Conservation (phyloP, 2,113 vertebrate species). For the Myxocyprinus asiaticus region DNA sequence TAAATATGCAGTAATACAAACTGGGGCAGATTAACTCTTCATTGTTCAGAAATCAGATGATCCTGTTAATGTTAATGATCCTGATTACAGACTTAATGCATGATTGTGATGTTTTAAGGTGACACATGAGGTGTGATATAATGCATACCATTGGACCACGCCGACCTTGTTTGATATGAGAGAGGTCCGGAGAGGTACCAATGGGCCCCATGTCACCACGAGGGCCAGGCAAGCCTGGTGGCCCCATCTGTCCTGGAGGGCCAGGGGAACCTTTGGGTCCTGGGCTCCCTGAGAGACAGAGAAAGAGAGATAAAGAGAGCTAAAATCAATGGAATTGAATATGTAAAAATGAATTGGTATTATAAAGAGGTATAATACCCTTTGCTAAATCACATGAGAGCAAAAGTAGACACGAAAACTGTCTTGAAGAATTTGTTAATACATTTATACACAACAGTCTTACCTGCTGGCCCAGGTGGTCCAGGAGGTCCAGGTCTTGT, state of each 20-base stretch:
- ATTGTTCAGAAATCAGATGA: too few relatives aligned
- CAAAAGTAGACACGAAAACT: too few relatives aligned
- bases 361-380: too few relatives aligned
- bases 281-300: constrained; percentile 76
- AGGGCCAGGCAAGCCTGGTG: constrained; percentile 85
- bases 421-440: too few relatives aligned
- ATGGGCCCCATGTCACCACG: constrained; percentile 94
- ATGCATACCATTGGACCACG: constrained; percentile 91
- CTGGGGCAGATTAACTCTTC: too few relatives aligned
- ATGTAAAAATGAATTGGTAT: too few relatives aligned
- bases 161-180: constrained; percentile 90
- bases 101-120: not conserved
- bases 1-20: too few relatives aligned
- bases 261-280: constrained; percentile 87
- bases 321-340: constrained; percentile 17
- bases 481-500: constrained; percentile 86
- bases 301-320: constrained; percentile 11
- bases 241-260: constrained; percentile 78
- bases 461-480: constrained; percentile 87
- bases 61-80: too few relatives aligned
- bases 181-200: constrained; percentile 91
- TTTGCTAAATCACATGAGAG: too few relatives aligned
- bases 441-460: too few relatives aligned
- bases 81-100: not conserved
- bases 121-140: constrained; percentile 35